phyloP scores from a whole-genome alignment of 2,113 vertebrate genomes.

The Oreochromis spilurus region DNA sequence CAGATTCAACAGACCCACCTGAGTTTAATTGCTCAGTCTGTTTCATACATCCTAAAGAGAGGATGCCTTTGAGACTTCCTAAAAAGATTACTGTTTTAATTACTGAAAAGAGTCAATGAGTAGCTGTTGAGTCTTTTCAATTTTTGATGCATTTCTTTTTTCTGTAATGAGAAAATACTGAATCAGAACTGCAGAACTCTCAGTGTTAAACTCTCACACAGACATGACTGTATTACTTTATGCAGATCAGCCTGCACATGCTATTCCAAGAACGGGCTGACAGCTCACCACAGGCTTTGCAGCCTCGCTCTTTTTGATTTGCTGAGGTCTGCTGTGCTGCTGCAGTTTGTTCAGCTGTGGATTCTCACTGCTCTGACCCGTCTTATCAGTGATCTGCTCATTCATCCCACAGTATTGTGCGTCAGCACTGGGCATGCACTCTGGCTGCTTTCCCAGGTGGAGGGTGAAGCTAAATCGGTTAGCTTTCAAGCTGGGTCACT shows the following conservation, averaged over 20 bases:
- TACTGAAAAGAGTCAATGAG: neutral
- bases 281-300: neutral
- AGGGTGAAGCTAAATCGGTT: constrained; percentile 46
- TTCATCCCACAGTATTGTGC: constrained; percentile 57
- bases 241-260: neutral
- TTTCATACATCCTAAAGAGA: neutral
- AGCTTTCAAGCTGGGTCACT: constrained; percentile 42
- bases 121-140: neutral
- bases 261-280: neutral
- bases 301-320: neutral
- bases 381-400: constrained; percentile 65
- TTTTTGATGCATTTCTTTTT: neutral
- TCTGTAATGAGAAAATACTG: neutral
- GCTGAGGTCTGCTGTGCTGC: neutral
- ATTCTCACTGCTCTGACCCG: neutral
- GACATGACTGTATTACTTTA: neutral
- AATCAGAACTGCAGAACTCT: neutral
- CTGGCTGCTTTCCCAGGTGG: neutral
- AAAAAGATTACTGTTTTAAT: neutral
- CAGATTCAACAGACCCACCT: neutral
- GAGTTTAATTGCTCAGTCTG: neutral
- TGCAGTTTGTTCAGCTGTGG: neutral
- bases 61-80: neutral
- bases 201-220: neutral
- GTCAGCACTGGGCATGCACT: constrained; percentile 46